Base-by-base conservation (phyloP, 2,113 vertebrate genomes). In the Rafetus swinhoei region DNA sequence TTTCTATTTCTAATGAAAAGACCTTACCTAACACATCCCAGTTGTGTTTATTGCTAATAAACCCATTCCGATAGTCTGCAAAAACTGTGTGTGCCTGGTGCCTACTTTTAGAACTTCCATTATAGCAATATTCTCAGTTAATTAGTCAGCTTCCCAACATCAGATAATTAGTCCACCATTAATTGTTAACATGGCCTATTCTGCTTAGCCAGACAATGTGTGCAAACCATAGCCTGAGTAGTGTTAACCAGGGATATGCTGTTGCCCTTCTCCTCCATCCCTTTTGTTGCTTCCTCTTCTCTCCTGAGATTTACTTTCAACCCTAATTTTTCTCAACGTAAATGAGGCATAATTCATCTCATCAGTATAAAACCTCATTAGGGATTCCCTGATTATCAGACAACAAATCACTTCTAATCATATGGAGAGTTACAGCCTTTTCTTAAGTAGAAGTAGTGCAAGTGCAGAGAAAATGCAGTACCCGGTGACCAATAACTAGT, bases 341-440 rank as follows among this genome's bases (percentile, higher is more conserved):
- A 96, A 93, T 91, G 96, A 96, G 89, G 14, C 82, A 82, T 96
- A 96, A 96, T 93, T 96, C 85, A 96, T 86, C 50, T 95, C 84
- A 95, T 96, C 84, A 87, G 87, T 22, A 29, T 82, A 72, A 91
- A 94, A 93, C 79, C 24, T 74, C 79, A 82, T 81, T 39, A 60
- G 82, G 92, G 85, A 1, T 1, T 82, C 91, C 84, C 90, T 90
- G 82, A 87, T 93, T 95, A 90, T 1, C 92, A 60, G 88, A 89
- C 84, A 95, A 89, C 74, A 90, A 96, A 89, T 39, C 45, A 82
- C 65, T 91, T 93, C 85, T 89, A 83, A 55, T 94, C 89, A 74
- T 92, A 39, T 60, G 76, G 65, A 84, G 72, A 91, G 87, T 72
- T 94, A 90, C 89, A 93, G 84, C 79, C 89, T 93, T 93, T 79